Evolutionary conservation across 2,113 vertebrate genomes (phyloP), one percentile per base, ranked within the genome.

Genomic region (Hippocampus comes): DNA sequence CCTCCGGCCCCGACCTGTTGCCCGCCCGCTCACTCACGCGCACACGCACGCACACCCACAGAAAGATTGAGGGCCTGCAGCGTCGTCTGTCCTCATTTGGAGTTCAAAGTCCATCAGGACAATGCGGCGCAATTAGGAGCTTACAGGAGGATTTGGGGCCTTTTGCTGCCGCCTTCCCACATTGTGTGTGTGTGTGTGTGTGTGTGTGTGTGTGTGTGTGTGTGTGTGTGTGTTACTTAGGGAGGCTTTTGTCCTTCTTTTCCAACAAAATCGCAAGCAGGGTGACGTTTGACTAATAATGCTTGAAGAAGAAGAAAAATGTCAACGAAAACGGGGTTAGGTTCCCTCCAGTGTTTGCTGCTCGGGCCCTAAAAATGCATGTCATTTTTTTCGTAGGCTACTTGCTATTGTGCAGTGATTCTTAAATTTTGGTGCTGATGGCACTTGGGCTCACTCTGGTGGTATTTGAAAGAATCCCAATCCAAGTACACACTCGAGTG

Each of bases 81-180:
- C 6, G 48, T 49, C 17, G 18, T 49, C 48, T 17, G 86, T 89
- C 88, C 66, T 63, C 34, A 41, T 64, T 81, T 21, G 53, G 67
- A 85, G 87, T 92, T 93, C 92, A 93, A 93, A 93, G 92, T 91
- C 81, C 88, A 78, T 11, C 78, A 84, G 81, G 83, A 92, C 88
- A 91, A 93, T 90, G 78, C 67, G 38, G 61, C 75, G 77, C 86
- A 88, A 91, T 93, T 91, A 92, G 86, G 77, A 81, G 92, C 88
- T 93, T 93, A 89, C 75, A 88, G 82, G 67, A 59, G 70, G 86
- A 88, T 91, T 78, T 59, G 51, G 66, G 53, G 75, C 82, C 79
- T 90, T 86, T 86, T 34, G 73, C 78, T 81, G 82, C 67, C 9
- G 9, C 75, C 76, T 70, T 84, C 81, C 77, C 64, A 76, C 61